These are phyloP conservation scores for Cathartes aura DNA, from an alignment of 2,113 vertebrate genomes.

Conservation along the genomic window DNA sequence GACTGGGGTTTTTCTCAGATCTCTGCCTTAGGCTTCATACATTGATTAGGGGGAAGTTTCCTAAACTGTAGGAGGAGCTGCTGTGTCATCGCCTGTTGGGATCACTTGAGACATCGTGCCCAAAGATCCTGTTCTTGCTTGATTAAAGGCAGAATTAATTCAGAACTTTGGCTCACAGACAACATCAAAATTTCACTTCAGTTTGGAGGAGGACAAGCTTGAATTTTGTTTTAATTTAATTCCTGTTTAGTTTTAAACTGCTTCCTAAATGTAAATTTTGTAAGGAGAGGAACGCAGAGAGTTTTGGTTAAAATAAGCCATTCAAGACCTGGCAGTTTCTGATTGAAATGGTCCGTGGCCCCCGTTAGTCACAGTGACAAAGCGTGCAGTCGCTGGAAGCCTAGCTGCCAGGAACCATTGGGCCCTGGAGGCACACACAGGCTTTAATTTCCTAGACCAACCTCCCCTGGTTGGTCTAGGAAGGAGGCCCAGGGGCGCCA, in stretches of 20 bases:
- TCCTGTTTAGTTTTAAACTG: not conserved
- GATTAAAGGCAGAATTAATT: not conserved
- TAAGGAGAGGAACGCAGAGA: fast-evolving
- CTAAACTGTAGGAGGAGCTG: not conserved
- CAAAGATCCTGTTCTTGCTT: not conserved
- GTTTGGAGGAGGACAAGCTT: not conserved
- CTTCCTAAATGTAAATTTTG: not conserved
- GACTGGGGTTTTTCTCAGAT: not conserved
- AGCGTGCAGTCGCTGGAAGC: fast-evolving
- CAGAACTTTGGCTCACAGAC: not conserved
- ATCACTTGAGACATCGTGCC: not conserved
- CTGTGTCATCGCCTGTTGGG: not conserved
- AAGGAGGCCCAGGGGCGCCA: not conserved
- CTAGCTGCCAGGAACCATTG: fast-evolving
- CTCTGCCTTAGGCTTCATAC: not conserved
- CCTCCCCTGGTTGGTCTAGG: not conserved
- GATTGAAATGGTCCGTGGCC: not conserved
- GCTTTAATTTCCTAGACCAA: not conserved
- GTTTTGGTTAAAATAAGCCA: not conserved
- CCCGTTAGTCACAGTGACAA: not conserved
- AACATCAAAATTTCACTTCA: not conserved
- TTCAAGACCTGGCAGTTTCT: not conserved
- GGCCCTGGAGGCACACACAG: not conserved
- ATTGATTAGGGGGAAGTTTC: not conserved
- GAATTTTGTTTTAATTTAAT: not conserved